Evolutionary conservation across 1,140 invertebrate species (phyloP), one percentile per base, ranked within the genome.

Genomic region (Harlomillsia oculata): DNA sequence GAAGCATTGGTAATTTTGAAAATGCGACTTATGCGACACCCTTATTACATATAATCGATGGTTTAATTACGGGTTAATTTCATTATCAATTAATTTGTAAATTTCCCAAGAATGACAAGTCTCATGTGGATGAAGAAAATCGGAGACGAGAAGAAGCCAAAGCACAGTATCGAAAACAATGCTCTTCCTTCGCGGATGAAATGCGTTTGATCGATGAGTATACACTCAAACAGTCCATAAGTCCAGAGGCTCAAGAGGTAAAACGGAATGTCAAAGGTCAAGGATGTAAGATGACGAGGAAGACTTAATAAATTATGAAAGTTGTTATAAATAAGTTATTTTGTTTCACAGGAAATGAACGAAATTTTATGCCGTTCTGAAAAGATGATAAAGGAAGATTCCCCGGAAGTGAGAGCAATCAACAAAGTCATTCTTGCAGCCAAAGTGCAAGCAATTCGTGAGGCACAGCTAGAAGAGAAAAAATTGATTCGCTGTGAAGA

Each of bases 371-470:
- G 59, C 29, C 40, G 62, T 2, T 54, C 62, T 28, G 46, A 61
- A 4, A 41, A 36, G 32, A 64, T 64, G 39, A 28, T 64, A 6
- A 57, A 57, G 49, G 50, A 55, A 16, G 62, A 64, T 37, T 58
- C 57, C 20, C 62, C 62, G 1, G 62, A 60, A 52, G 36, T 64
- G 0, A 36, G 62, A 14, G 34, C 58, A 1, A 52, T 64, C n/a
- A 64, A 64, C 21, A 18, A 57, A 37, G 59, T 60, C 2, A 56
- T 64, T 16, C 52, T 60, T 5, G 54, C 54, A 9, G 54, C 62
- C 0, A 60, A 64, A 59, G 62, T 64, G 13, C 53, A 60, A 29
- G 62, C 62, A 3, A 64, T 64, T 48, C 58, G 62, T 20, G 62
- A 64, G 45, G 62, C 62, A 16, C 62, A 64, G 32, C 39, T 64